These are phyloP conservation scores for Daubentonia madagascariensis DNA, from an alignment of 2,113 vertebrate species.

Conservation along the genomic window DNA sequence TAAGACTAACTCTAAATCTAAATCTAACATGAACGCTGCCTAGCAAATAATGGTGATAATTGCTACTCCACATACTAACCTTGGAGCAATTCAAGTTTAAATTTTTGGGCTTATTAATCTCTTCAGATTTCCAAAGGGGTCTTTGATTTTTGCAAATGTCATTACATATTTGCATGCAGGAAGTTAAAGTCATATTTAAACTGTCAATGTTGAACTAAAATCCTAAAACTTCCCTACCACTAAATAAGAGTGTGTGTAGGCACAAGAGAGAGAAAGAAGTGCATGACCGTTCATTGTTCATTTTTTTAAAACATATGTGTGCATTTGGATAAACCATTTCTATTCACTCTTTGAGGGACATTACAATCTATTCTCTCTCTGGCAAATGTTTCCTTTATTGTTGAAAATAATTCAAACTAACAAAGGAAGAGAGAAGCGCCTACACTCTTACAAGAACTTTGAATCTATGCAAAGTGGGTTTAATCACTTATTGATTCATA, in stretches of 20 bases:
- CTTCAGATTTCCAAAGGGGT: constrained; percentile 11
- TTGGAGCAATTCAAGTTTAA: constrained; percentile 24
- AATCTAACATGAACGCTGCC: background rate
- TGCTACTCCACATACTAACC: background rate
- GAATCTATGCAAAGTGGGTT: constrained; percentile 73
- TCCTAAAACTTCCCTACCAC: background rate
- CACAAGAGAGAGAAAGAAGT: background rate
- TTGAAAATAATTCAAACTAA: constrained; percentile 76
- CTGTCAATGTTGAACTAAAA: background rate
- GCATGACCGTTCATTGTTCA: background rate
- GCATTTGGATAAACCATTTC: constrained; percentile 34
- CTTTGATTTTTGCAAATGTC: constrained; percentile 39
- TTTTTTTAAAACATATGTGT: background rate
- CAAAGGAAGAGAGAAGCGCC: constrained; percentile 48
- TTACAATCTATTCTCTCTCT: constrained; percentile 52
- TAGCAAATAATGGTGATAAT: background rate
- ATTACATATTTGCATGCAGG: background rate
- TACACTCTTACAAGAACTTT: constrained; percentile 57
- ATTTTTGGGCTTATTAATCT: constrained; percentile 15
- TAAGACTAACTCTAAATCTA: constrained; percentile 21
- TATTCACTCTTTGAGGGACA: background rate
- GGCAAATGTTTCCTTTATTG: constrained; percentile 68
- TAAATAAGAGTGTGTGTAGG: background rate
- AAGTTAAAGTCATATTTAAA: constrained; percentile 46
- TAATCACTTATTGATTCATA: constrained; percentile 80